phyloP scores from a whole-genome alignment of 2,888 invertebrate genomes.

The Thumatha senex region DNA sequence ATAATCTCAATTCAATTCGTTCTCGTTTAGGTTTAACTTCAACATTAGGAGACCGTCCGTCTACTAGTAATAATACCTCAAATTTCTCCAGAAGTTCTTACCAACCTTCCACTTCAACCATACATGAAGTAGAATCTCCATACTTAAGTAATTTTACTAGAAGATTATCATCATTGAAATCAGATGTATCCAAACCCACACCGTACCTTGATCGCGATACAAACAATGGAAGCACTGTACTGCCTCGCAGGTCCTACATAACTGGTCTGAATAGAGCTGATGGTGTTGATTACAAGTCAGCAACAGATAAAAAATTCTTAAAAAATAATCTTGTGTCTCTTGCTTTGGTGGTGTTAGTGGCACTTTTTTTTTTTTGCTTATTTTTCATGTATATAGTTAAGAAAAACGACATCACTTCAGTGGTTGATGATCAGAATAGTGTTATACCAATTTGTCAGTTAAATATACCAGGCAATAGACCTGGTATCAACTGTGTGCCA shows the following conservation, averaged over 20 bases:
- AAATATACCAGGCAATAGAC: slow-evolving; percentile 76
- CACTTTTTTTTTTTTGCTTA: slow-evolving; percentile 86
- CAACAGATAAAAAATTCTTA: slow-evolving; percentile 76
- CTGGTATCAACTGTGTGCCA: slow-evolving; percentile 86
- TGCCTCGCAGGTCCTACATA: slow-evolving; percentile 69
- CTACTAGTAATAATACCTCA: slow-evolving; percentile 56
- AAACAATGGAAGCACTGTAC: slow-evolving; percentile 65
- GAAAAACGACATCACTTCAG: slow-evolving; percentile 82
- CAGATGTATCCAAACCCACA: slow-evolving; percentile 60
- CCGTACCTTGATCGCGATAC: slow-evolving; percentile 62
- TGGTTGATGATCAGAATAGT: slow-evolving; percentile 81
- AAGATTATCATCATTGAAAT: slow-evolving; percentile 78
- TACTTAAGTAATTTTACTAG: slow-evolving; percentile 88
- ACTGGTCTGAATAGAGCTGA: slow-evolving; percentile 66
- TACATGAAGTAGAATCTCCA: slow-evolving; percentile 85
- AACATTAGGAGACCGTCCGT: slow-evolving; percentile 64
- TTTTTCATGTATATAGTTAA: slow-evolving; percentile 87
- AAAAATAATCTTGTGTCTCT: slow-evolving; percentile 86
- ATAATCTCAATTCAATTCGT: slow-evolving; percentile 83
- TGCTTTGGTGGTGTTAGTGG: slow-evolving; percentile 83
- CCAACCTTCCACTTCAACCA: slow-evolving; percentile 65
- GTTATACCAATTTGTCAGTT: slow-evolving; percentile 83
- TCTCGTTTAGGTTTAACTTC: slow-evolving; percentile 82
- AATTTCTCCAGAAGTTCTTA: slow-evolving; percentile 58
- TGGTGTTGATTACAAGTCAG: slow-evolving; percentile 65